Percentiles rank a stretch among this genome's conserved stretches.
Conservation (phyloP, 2,113 vertebrate species). For the Sphyrna mokarran region DNA sequence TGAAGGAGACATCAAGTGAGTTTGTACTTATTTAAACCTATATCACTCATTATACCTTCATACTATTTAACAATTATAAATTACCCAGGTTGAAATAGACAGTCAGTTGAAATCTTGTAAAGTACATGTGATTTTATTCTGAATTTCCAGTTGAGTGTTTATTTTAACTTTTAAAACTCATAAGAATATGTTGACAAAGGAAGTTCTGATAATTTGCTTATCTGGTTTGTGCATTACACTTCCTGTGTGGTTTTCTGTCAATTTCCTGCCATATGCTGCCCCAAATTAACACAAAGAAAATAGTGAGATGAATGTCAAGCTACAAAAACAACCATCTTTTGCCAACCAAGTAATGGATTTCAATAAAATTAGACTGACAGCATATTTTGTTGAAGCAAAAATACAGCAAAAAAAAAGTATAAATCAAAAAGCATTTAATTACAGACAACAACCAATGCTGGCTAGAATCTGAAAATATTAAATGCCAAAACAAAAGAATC, state of each 20-base stretch:
- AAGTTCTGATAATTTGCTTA: conserved; percentile 8
- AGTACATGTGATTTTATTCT: neutral
- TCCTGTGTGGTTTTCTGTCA: neutral
- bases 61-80: neutral
- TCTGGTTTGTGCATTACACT: neutral
- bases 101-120: neutral
- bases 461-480: conserved; percentile 2
- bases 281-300: conserved; percentile 1
- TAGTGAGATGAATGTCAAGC: neutral
- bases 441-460: neutral
- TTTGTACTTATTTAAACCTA: neutral
- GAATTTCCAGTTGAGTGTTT: neutral
- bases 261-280: neutral
- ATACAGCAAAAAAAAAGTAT: neutral
- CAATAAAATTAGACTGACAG: neutral
- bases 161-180: neutral
- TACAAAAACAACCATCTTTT: neutral
- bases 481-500: neutral
- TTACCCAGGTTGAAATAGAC: neutral
- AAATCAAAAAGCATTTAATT: neutral
- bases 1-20: neutral
- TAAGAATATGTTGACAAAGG: conserved; percentile 5
- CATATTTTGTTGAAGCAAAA: neutral
- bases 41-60: neutral
- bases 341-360: neutral